Evolutionary conservation across 53 echinoderm and acorn worm genomes (phyloP), one percentile per base, ranked within the genome.

Genomic region (Paracentrotus lividus): DNA sequence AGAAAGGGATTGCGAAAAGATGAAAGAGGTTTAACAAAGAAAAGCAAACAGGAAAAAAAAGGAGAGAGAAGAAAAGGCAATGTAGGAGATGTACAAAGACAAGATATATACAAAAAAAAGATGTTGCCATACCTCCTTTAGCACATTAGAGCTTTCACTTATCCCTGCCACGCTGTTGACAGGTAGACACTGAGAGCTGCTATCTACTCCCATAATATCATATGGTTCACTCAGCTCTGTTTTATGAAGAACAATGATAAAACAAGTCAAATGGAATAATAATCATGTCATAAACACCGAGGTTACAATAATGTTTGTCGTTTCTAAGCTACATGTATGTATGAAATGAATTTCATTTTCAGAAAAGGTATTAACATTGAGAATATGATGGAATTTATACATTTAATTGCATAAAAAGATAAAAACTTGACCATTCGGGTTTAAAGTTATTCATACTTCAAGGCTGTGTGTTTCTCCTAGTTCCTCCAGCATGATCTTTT

Each of bases 191-290:
- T 40, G 18, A 77, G 77, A 42, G 42, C 23, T 21, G 21, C 78
- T 78, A 45, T 78, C 78, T 8, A n/a, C 45, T 78, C 16, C 78
- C 4, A 45, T n/a, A 24, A 78, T 45, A 23, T 78, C 78, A 78
- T 45, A 78, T 47, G 44, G 78, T 47, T 47, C 47, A 47, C 78
- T 78, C 78, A 78, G 8, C n/a, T 45, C 78, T 2, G 45, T n/a
- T 42, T 77, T 77, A 43, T 77, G 8, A 0, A 69, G 44, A 78
- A 3, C 78, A 78, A 78, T 78, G 0, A 78, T 1, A 78, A 78
- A 42, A 43, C 4, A 76, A 44, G n/a, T n/a, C n/a, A n/a, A n/a
- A n/a, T n/a, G n/a, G n/a, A n/a, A n/a, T n/a, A n/a, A n/a, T n/a
- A n/a, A n/a, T n/a, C n/a, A n/a, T n/a, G n/a, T n/a, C n/a, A n/a